A percentile compares a stretch with the other conserved stretches of the same genome.
These are phyloP conservation scores for Ophion ellenae DNA, from an alignment of 2,888 invertebrate genomes.

Conservation along the genomic window DNA sequence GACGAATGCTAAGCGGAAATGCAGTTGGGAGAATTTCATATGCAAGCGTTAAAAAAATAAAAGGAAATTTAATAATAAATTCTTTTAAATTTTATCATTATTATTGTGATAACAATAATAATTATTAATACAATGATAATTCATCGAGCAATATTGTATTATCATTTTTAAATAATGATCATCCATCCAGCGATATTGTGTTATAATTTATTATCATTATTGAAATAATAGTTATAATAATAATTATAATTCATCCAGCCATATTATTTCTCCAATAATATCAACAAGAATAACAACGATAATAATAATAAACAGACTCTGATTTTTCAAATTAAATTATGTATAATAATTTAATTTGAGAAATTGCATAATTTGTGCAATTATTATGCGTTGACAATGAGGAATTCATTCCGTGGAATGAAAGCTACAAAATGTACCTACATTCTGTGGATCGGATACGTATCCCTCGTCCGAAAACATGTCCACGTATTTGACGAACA, in stretches of 20 bases:
- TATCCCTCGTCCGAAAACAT: constrained; percentile 75
- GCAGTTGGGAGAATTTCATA: no score
- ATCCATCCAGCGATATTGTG: no score
- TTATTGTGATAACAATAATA: not conserved
- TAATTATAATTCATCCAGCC: no score
- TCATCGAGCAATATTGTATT: no score
- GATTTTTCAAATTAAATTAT: not conserved
- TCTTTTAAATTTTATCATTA: not conserved
- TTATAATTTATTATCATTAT: no score
- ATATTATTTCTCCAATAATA: no score
- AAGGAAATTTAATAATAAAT: no score
- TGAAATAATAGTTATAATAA: no score
- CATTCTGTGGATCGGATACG: constrained; percentile 70
- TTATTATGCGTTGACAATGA: not conserved
- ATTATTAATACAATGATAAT: not conserved
- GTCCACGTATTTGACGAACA: constrained; percentile 75
- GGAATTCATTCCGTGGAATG: not conserved
- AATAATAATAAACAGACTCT: not conserved
- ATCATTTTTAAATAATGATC: no score
- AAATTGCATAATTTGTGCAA: not conserved
- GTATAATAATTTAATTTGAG: not conserved
- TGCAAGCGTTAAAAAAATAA: no score
- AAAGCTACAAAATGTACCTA: constrained; percentile 61
- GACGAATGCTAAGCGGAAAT: no score
- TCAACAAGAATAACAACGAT: not conserved